Percentiles rank a stretch among this genome's conserved stretches.
These are phyloP conservation scores for Drosophila chauvacae DNA, from an alignment of 1,140 invertebrate species.

Conservation along the genomic window DNA sequence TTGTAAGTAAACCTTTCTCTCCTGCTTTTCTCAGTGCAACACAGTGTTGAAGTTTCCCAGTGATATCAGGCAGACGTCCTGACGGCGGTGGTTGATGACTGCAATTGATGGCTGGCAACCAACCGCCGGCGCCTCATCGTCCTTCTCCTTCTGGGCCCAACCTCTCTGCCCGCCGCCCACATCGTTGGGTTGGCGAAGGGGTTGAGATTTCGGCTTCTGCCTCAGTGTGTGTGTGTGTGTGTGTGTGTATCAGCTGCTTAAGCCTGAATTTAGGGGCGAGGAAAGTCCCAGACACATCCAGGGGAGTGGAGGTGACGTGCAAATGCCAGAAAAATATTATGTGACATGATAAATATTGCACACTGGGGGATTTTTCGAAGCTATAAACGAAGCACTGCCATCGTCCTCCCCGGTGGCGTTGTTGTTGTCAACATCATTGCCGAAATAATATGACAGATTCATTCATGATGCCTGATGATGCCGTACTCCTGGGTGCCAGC, in stretches of 20 bases:
- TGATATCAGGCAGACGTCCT: slow-evolving; percentile 57
- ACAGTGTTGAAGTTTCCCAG: slow-evolving; percentile 23
- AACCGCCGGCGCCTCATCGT: slow-evolving; percentile 24
- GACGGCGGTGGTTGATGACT: slow-evolving; percentile 79
- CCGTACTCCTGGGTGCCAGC: slow-evolving; percentile 26
- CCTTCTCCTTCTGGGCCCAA: neutral
- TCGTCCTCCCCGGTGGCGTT: slow-evolving; percentile 23
- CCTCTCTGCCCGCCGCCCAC: slow-evolving; percentile 44
- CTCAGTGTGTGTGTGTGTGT: no score
- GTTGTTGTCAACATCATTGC: slow-evolving; percentile 73
- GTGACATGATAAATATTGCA: slow-evolving; percentile 83
- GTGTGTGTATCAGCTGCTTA: slow-evolving; percentile 72
- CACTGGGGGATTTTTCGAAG: slow-evolving; percentile 61
- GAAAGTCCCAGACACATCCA: slow-evolving; percentile 2
- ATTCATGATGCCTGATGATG: slow-evolving; percentile 58
- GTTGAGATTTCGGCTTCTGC: slow-evolving; percentile 60
- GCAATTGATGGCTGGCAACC: slow-evolving; percentile 75
- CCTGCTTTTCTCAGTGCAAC: neutral
- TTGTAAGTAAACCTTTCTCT: neutral
- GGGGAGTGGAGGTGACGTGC: slow-evolving; percentile 62
- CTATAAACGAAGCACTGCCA: slow-evolving; percentile 27
- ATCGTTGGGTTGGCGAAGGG: slow-evolving; percentile 65
- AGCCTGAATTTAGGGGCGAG: slow-evolving; percentile 17
- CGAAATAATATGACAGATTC: slow-evolving; percentile 83
- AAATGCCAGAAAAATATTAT: slow-evolving; percentile 84